Evolutionary conservation across 2,888 invertebrate genomes (phyloP).

Genomic region (Aelia acuminata): DNA sequence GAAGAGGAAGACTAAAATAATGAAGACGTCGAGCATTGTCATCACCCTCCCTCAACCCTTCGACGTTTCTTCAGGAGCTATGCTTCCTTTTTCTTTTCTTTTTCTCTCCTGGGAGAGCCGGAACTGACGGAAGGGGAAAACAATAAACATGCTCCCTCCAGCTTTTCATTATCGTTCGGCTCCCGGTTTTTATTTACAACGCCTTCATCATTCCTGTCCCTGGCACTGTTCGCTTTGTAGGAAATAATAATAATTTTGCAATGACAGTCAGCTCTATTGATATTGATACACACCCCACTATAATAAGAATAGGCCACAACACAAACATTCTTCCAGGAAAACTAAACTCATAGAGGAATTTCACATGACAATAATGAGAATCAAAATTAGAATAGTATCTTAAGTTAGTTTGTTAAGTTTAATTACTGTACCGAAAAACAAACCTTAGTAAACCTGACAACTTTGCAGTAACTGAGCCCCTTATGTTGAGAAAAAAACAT

Average conservation of each 20-base stretch:
- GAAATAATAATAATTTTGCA: not conserved
- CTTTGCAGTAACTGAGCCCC: too few species aligned
- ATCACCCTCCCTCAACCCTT: not conserved
- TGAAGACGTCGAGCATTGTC: not conserved
- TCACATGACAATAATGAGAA: too few species aligned
- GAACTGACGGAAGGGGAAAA: conserved; percentile 39
- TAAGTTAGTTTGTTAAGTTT: too few species aligned
- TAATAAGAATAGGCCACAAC: too few species aligned
- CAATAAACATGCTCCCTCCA: conserved; percentile 15
- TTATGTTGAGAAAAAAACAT: too few species aligned
- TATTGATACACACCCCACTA: too few species aligned
- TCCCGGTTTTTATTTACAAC: not conserved
- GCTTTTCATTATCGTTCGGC: conserved; percentile 32
- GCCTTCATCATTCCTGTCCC: not conserved
- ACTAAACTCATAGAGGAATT: too few species aligned
- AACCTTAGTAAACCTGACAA: too few species aligned
- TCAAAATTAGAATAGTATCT: too few species aligned
- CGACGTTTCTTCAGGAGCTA: not conserved
- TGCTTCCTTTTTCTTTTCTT: not conserved
- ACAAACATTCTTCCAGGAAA: too few species aligned
- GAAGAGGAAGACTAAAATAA: not conserved
- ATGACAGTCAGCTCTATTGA: too few species aligned
- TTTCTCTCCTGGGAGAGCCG: not conserved
- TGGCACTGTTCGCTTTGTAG: not conserved
- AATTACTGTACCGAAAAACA: too few species aligned